Percentiles rank a stretch among this genome's conserved stretches.
Conservation (phyloP, 2,797 vertebrate species). For the Cheirogaleus major region DNA sequence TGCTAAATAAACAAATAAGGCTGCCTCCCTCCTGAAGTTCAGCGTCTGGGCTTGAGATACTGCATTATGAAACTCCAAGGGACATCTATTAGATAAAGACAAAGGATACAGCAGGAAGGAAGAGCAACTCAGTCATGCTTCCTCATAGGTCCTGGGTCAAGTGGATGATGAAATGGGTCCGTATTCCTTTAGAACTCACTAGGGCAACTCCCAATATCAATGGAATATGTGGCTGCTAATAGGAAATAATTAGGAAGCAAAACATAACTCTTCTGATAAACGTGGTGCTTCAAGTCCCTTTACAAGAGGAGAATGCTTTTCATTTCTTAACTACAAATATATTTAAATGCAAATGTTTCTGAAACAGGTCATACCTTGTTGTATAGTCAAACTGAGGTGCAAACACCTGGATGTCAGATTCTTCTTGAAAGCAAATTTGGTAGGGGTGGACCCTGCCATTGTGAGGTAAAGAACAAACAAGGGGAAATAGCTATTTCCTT, state of each 20-base stretch:
- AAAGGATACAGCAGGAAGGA: background rate
- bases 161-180: background rate
- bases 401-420: background rate
- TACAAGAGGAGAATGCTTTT: background rate
- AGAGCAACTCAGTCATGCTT: background rate
- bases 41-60: background rate
- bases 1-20: background rate
- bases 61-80: background rate
- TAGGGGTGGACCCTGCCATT: background rate
- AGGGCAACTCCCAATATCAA: background rate
- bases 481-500: background rate
- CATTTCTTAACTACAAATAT: background rate
- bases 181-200: background rate
- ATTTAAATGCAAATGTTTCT: background rate
- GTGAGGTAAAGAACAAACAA: background rate
- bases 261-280: background rate
- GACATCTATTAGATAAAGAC: background rate
- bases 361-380: background rate
- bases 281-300: background rate
- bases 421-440: background rate
- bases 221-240: background rate
- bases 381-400: background rate
- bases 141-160: background rate
- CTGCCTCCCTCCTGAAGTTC: background rate
- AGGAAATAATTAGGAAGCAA: constrained; percentile 21